phyloP scores from a whole-genome alignment of 2,888 invertebrate genomes.

The Ischnura elegans region DNA sequence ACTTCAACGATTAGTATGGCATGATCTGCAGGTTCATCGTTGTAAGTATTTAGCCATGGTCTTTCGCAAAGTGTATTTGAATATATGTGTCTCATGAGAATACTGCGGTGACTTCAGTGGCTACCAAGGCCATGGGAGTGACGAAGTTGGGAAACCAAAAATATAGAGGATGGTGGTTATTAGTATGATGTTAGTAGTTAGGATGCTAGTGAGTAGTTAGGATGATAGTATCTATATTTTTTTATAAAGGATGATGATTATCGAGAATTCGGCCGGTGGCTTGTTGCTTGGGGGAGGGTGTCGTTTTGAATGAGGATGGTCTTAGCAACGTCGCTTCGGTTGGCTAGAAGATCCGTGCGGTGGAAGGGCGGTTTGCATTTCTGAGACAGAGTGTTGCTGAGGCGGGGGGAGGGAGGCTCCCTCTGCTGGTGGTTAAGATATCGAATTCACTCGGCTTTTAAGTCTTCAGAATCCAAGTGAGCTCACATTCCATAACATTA shows the following conservation, averaged over 20 bases:
- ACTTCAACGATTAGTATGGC: no score
- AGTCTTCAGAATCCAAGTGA: neutral
- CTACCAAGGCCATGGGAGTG: neutral
- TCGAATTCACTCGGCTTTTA: neutral
- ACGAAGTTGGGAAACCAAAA: neutral
- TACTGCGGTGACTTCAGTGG: no score
- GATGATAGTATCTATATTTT: no score
- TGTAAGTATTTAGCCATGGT: no score
- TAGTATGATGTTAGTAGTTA: no score
- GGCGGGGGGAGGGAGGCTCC: neutral
- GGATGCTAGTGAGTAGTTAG: no score
- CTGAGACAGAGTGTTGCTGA: neutral
- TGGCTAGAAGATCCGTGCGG: neutral
- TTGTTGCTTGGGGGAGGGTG: neutral
- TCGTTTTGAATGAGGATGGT: neutral
- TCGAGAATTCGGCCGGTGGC: neutral
- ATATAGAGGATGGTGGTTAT: constrained; percentile 16
- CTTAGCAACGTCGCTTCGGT: neutral
- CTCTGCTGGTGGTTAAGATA: neutral
- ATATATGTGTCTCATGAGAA: no score
- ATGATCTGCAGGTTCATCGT: no score
- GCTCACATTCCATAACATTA: neutral
- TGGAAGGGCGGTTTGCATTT: neutral
- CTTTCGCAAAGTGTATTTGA: no score
- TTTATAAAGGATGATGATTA: no score